These are phyloP conservation scores for Indri indri DNA, from an alignment of 2,113 vertebrate genomes.

Conservation along the genomic window DNA sequence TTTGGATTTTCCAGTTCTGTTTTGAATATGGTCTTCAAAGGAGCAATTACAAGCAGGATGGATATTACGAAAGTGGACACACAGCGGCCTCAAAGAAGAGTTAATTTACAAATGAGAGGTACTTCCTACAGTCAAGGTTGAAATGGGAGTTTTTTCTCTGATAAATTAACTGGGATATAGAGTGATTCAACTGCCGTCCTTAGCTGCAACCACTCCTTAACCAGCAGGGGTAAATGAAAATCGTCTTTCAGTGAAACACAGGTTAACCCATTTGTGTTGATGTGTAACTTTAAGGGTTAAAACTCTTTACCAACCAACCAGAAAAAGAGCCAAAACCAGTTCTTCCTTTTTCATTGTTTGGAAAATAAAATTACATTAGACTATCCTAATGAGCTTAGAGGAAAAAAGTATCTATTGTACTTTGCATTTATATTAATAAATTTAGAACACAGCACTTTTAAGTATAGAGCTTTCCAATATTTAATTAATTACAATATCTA, in stretches of 20 bases:
- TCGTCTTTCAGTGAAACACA: neutral
- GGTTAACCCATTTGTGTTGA: neutral
- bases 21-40: neutral
- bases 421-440: neutral
- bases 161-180: neutral
- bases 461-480: neutral
- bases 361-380: constrained; percentile 25
- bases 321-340: neutral
- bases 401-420: neutral
- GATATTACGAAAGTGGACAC: neutral
- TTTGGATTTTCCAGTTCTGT: neutral
- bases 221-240: neutral
- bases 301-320: neutral
- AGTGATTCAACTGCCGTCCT: neutral
- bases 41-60: neutral
- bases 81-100: neutral
- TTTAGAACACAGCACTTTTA: neutral
- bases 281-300: neutral
- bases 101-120: neutral
- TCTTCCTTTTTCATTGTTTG: neutral
- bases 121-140: neutral
- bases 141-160: neutral
- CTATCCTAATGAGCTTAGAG: neutral
- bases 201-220: neutral
- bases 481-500: neutral